These are phyloP conservation scores for Orientallactaga bullata DNA, from an alignment of 2,113 vertebrate species.

Conservation along the genomic window DNA sequence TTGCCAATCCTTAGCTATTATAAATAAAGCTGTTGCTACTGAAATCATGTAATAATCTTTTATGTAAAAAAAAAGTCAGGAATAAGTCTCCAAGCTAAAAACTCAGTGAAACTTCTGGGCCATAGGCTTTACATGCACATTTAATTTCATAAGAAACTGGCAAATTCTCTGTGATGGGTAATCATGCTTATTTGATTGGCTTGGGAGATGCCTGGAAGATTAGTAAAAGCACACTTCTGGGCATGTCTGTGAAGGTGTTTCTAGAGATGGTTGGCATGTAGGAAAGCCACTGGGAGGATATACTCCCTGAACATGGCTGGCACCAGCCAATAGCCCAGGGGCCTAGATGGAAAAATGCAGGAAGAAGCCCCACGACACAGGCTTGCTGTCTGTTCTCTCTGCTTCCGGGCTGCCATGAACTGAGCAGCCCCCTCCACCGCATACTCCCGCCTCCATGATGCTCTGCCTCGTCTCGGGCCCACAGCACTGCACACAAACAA, in stretches of 20 bases:
- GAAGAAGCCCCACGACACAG: background rate
- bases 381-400: background rate
- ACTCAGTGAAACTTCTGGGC: background rate
- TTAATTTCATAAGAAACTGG: background rate
- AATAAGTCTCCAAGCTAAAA: background rate
- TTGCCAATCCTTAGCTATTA: background rate
- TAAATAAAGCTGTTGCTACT: background rate
- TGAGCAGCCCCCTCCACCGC: background rate
- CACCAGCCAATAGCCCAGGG: background rate
- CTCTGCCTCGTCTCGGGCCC: background rate
- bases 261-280: background rate
- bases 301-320: background rate
- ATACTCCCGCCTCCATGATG: background rate
- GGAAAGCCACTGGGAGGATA: background rate
- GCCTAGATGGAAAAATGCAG: background rate
- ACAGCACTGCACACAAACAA: background rate
- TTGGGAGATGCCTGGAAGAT: background rate
- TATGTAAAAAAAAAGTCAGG: background rate
- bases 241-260: background rate
- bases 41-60: background rate
- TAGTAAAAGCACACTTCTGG: background rate
- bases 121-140: background rate
- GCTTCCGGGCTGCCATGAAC: background rate
- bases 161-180: background rate
- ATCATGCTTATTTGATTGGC: background rate